phyloP scores from a whole-genome alignment of 2,797 vertebrate species.

The Sebastiscus albofasciatus region DNA sequence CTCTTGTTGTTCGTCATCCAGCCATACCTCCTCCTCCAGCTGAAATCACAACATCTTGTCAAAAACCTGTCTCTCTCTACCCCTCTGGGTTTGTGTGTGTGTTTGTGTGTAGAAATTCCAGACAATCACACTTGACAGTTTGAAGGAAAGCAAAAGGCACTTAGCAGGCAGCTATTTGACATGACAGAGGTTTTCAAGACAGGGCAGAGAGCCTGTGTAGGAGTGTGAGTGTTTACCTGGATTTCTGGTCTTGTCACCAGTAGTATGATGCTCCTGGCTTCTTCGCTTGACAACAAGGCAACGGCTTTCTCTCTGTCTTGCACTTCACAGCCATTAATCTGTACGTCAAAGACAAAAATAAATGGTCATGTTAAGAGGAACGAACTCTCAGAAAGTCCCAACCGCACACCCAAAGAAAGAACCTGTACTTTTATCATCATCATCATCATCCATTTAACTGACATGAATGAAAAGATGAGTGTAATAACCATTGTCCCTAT shows the following conservation, averaged over 20 bases:
- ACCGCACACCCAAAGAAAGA: background rate
- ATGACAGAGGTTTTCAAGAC: slow-evolving; percentile 50
- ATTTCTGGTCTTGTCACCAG: slow-evolving; percentile 93
- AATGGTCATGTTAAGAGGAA: slow-evolving; percentile 9
- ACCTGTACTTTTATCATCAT: slow-evolving; percentile 1
- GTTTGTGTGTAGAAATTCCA: slow-evolving; percentile 23
- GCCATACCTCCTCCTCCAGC: slow-evolving; percentile 94
- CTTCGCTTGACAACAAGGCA: slow-evolving; percentile 91
- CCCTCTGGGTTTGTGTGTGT: background rate
- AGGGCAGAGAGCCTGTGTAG: slow-evolving; percentile 15
- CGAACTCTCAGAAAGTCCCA: background rate
- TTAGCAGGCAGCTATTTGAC: slow-evolving; percentile 54
- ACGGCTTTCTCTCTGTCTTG: slow-evolving; percentile 93
- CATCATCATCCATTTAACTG: slow-evolving; percentile 10
- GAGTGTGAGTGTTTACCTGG: slow-evolving; percentile 83
- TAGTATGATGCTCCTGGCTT: slow-evolving; percentile 89
- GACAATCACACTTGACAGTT: slow-evolving; percentile 46
- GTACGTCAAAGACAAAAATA: slow-evolving; percentile 73
- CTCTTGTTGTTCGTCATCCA: slow-evolving; percentile 95
- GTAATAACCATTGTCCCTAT: slow-evolving; percentile 10
- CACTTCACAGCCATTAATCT: slow-evolving; percentile 97
- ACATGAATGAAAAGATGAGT: slow-evolving; percentile 12
- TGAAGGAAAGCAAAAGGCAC: slow-evolving; percentile 26
- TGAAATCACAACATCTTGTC: slow-evolving; percentile 78
- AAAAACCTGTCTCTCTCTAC: slow-evolving; percentile 26